phyloP scores from a whole-genome alignment of 2,888 invertebrate genomes.

The Amphipyra tragopoginis region DNA sequence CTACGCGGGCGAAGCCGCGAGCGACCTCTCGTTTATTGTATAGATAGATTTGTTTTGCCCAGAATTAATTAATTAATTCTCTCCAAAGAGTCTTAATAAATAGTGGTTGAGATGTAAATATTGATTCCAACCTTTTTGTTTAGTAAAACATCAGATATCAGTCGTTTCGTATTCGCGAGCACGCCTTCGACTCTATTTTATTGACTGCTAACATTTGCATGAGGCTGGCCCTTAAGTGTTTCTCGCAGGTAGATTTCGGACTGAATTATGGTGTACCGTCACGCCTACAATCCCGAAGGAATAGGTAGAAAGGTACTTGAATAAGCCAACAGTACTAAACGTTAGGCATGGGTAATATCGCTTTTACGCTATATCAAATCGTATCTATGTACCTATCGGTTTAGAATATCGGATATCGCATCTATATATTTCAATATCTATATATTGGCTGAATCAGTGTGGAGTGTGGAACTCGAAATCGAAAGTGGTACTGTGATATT shows the following conservation, averaged over 20 bases:
- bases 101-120: conserved; percentile 1
- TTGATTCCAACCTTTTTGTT: too few relatives aligned
- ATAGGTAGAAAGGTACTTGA: not conserved
- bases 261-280: conserved; percentile 13
- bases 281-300: not conserved
- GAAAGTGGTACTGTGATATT: too few relatives aligned
- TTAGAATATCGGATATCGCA: too few relatives aligned
- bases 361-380: too few relatives aligned
- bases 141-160: not conserved
- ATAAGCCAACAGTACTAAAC: not conserved
- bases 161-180: conserved; percentile 12
- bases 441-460: too few relatives aligned
- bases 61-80: too few relatives aligned
- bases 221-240: conserved; percentile 5
- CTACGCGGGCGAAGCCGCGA: too few relatives aligned
- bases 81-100: conserved; percentile 1
- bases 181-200: conserved; percentile 26
- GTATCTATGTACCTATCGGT: too few relatives aligned
- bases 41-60: too few relatives aligned
- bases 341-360: not conserved
- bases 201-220: conserved; percentile 40
- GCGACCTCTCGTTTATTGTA: too few relatives aligned
- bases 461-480: too few relatives aligned
- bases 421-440: too few relatives aligned
- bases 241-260: not conserved